A percentile compares a stretch with the other conserved stretches of the same genome.
Evolutionary conservation across 2,797 vertebrate genomes (phyloP).

Genomic region (Thaleichthys pacificus): DNA sequence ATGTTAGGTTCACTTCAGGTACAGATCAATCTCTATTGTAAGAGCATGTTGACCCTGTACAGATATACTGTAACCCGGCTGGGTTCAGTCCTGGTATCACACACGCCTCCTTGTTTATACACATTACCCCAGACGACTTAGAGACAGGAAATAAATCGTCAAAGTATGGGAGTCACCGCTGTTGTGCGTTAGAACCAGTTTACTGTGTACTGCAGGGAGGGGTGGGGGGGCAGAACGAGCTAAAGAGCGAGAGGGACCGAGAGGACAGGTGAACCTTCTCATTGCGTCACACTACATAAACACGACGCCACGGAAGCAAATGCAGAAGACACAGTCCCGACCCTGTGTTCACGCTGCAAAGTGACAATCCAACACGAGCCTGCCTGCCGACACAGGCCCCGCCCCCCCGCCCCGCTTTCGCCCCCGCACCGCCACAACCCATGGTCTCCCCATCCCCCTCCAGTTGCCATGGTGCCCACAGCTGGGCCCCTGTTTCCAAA

Average conservation of each 20-base stretch:
- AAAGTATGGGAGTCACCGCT: neutral
- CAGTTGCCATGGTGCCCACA: neutral
- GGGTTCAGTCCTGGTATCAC: neutral
- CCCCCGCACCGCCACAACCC: too few relatives aligned
- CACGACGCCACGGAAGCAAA: too few relatives aligned
- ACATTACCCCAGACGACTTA: neutral
- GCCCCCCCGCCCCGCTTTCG: too few relatives aligned
- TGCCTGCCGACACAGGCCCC: too few relatives aligned
- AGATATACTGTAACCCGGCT: neutral
- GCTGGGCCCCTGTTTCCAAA: neutral
- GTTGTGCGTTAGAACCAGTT: neutral
- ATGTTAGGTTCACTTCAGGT: too few relatives aligned
- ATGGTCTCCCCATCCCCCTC: neutral
- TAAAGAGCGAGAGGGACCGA: too few relatives aligned
- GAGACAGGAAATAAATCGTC: neutral
- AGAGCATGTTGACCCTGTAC: neutral
- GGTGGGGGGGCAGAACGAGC: neutral
- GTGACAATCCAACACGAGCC: too few relatives aligned
- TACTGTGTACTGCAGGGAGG: neutral
- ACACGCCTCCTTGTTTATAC: neutral
- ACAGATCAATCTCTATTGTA: neutral
- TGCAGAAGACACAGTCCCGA: too few relatives aligned
- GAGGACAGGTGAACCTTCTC: too few relatives aligned
- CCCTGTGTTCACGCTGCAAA: too few relatives aligned
- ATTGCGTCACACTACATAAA: too few relatives aligned